phyloP scores from a whole-genome alignment of 2,113 vertebrate species.

The Dromaius novaehollandiae region DNA sequence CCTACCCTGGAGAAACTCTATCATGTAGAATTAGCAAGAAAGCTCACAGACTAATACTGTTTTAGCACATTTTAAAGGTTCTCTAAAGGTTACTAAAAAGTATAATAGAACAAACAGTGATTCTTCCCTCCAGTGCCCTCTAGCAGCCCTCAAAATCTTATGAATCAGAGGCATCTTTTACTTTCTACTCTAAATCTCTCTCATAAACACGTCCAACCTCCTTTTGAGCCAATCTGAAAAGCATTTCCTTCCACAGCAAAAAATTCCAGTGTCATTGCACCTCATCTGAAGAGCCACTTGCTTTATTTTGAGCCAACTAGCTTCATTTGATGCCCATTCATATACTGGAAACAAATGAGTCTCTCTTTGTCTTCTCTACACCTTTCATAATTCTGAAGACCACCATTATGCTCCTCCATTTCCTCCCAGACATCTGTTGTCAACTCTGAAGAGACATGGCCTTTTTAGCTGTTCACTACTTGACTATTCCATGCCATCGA shows the following conservation, averaged over 20 bases:
- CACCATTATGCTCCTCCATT: not conserved
- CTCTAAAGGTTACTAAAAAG: not conserved
- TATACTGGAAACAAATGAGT: not conserved
- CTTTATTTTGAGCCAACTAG: no score
- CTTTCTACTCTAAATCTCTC: not conserved
- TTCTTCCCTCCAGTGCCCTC: not conserved
- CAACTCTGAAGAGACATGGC: not conserved
- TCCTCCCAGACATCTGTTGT: not conserved
- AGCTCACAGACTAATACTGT: not conserved
- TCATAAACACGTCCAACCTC: not conserved
- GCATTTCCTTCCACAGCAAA: no score
- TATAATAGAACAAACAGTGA: not conserved
- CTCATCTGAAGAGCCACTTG: no score
- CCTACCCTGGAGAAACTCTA: not conserved
- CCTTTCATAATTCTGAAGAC: not conserved
- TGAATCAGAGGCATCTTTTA: not conserved
- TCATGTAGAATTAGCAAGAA: not conserved
- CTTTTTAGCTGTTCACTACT: not conserved
- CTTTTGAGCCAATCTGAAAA: not conserved
- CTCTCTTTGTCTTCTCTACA: not conserved
- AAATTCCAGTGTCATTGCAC: no score
- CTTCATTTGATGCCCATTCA: not conserved
- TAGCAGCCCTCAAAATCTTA: not conserved
- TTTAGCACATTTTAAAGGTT: not conserved
- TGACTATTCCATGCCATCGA: not conserved